Evolutionary conservation across 2,888 invertebrate species (phyloP), one percentile per base, ranked within the genome.

Genomic region (Gastrophysa polygoni): DNA sequence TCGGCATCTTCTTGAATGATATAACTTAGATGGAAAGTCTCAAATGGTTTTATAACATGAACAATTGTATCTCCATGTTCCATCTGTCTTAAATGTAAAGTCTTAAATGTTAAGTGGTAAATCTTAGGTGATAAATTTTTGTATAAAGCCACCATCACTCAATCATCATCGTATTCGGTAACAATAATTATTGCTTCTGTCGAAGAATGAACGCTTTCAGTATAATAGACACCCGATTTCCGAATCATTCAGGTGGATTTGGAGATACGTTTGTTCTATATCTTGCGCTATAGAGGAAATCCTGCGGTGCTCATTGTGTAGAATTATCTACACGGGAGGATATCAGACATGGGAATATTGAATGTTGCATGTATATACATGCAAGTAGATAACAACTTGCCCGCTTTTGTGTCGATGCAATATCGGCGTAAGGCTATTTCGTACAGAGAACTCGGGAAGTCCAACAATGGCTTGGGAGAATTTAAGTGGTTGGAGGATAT

Each of bases 251-350:
- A 68, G 68, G 67, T 69, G 73, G 66, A 73, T 69, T 65, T 68
- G 68, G 71, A 73, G 71, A 75, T 73, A 73, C 66, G 72, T 73
- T 74, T 73, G 72, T 71, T 71, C 68, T 69, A 68, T 67, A 63
- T 70, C 73, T 72, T 72, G 73, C 71, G 70, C 68, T 59, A 65
- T 71, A 69, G 71, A 70, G 73, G 71, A 69, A 71, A 73, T 71
- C 72, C 71, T 64, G 69, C 67, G 71, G 67, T 70, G 69, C 71
- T 74, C 72, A 73, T 74, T 73, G 73, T 73, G 67, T 68, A 61
- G 69, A 74, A 74, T 74, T 73, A 74, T 74, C 71, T 71, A 61
- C 14, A 38, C 14, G 14, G 38, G 38, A n/a, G 14, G 38, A 38
- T n/a, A 38, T 38, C 38, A 38, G 38, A 38, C 38, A 38, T 38